Conservation (phyloP, 2,888 invertebrate species). For the Cataglyphis livida region DNA sequence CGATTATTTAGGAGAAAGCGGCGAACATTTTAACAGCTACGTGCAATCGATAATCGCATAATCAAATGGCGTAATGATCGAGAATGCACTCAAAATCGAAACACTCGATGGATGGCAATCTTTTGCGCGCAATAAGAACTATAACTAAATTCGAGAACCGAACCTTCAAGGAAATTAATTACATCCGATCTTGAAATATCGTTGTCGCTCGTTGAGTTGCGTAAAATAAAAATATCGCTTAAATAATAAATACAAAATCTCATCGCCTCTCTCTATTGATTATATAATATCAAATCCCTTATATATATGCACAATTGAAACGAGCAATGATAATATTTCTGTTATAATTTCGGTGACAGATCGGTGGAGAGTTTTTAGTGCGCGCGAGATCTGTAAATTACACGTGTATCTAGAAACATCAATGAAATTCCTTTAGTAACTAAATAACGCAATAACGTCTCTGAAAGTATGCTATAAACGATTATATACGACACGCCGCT, state of each 20-base stretch:
- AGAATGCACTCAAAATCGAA: constrained; percentile 47
- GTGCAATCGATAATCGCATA: constrained; percentile 31
- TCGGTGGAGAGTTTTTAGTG: constrained; percentile 44
- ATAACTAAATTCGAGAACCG: not conserved
- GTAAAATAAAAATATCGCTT: constrained; percentile 46
- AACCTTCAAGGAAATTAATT: not conserved
- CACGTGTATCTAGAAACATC: constrained; percentile 66
- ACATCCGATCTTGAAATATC: constrained; percentile 15
- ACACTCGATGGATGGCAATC: constrained; percentile 37
- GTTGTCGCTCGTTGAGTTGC: constrained; percentile 36
- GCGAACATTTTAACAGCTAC: constrained; percentile 13
- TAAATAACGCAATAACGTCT: constrained; percentile 74
- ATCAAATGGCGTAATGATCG: constrained; percentile 27
- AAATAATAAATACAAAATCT: constrained; percentile 20
- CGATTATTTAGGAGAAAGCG: constrained; percentile 15
- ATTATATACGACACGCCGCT: constrained; percentile 62
- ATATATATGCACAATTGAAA: constrained; percentile 23
- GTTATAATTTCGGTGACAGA: constrained; percentile 4
- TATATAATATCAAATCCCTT: constrained; percentile 32
- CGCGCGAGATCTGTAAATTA: constrained; percentile 69
- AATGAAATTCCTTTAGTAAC: constrained; percentile 63
- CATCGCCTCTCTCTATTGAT: constrained; percentile 41
- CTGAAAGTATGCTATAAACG: constrained; percentile 73
- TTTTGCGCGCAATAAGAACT: constrained; percentile 33
- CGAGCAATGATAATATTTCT: constrained; percentile 45